Conservation (phyloP, 2,113 vertebrate species). For the Vimba vimba region DNA sequence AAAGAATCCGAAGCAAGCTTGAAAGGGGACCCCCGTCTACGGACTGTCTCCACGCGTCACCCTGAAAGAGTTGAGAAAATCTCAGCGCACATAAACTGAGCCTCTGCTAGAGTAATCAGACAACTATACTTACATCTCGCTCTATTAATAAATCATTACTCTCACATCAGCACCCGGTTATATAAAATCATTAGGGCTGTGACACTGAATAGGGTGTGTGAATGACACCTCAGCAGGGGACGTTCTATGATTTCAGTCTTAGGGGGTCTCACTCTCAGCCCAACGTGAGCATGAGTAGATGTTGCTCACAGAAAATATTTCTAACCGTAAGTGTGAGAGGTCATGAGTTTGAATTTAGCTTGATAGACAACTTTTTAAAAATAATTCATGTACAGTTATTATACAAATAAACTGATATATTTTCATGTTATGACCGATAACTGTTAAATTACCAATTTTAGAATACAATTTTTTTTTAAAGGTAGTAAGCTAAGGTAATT, state of each 20-base stretch:
- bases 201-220: slow-evolving; percentile 14
- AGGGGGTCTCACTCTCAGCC: slow-evolving; percentile 14
- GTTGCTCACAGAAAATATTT: slow-evolving; percentile 11
- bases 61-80: slow-evolving; percentile 66
- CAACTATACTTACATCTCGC: slow-evolving; percentile 45
- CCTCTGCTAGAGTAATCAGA: slow-evolving; percentile 52
- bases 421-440: neutral
- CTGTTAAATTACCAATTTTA: neutral
- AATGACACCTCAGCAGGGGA: slow-evolving; percentile 24
- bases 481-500: too few relatives aligned
- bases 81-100: slow-evolving; percentile 58
- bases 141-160: slow-evolving; percentile 60
- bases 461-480: neutral
- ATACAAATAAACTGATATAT: neutral
- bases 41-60: slow-evolving; percentile 58
- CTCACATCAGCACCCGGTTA: slow-evolving; percentile 47
- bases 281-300: slow-evolving; percentile 55
- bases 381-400: neutral
- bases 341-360: neutral
- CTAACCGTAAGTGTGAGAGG: neutral
- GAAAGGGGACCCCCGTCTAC: slow-evolving; percentile 72
- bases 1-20: slow-evolving; percentile 68
- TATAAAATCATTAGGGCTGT: slow-evolving; percentile 57
- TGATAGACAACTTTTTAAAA: neutral
- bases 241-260: slow-evolving; percentile 59